These are phyloP conservation scores for Notoglanidium macrostoma DNA, from an alignment of 2,797 vertebrate genomes.

Conservation along the genomic window DNA sequence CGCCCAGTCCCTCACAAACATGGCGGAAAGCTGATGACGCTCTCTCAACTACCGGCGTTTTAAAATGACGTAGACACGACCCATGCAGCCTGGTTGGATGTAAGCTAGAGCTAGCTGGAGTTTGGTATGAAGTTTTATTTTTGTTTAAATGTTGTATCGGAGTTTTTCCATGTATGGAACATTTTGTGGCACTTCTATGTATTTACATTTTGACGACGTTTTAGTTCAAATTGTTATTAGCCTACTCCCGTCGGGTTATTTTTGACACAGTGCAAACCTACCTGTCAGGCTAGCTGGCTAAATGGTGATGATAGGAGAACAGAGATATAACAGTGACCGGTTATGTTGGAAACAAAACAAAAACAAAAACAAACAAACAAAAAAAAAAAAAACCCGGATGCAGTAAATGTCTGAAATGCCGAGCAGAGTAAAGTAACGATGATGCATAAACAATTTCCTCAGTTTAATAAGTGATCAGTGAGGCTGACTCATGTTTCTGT, in stretches of 20 bases:
- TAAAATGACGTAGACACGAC: conserved; percentile 51
- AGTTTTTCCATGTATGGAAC: neutral
- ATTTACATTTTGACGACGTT: neutral
- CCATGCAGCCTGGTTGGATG: neutral
- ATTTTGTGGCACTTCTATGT: neutral
- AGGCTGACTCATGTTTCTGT: neutral
- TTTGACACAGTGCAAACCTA: neutral
- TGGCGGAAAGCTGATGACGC: conserved; percentile 24
- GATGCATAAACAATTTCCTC: neutral
- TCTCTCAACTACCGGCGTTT: conserved; percentile 37
- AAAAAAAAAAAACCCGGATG: neutral
- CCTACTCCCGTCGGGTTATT: neutral
- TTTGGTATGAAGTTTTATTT: conserved; percentile 21
- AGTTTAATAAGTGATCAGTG: neutral
- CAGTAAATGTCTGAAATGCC: neutral
- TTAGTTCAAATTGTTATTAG: neutral
- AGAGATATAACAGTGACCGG: neutral
- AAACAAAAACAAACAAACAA: neutral
- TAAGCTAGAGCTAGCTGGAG: conserved; percentile 3
- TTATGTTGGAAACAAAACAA: neutral
- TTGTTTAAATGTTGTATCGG: neutral
- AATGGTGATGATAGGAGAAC: neutral
- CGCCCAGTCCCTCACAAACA: conserved; percentile 46
- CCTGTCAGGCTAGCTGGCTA: conserved; percentile 10
- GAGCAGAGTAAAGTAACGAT: neutral